phyloP scores from a whole-genome alignment of 2,888 invertebrate genomes.

The Pandemis heparana region DNA sequence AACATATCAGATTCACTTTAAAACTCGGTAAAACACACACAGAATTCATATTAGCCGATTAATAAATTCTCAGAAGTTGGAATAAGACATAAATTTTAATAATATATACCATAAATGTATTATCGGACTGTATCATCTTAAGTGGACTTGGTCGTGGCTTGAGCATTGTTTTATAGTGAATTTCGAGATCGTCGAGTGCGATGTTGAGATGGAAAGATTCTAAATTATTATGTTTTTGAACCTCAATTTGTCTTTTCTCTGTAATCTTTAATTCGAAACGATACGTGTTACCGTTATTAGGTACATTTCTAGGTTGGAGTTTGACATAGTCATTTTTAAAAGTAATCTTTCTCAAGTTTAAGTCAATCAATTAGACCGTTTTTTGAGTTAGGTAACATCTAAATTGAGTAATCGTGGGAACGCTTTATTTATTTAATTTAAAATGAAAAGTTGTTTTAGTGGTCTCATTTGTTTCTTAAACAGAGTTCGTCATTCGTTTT shows the following conservation, averaged over 20 bases:
- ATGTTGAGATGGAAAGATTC: conserved; percentile 57
- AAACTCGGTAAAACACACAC: conserved; percentile 66
- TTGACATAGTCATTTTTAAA: neutral
- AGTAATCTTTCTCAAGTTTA: no score
- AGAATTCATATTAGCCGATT: conserved; percentile 84
- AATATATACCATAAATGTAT: conserved; percentile 75
- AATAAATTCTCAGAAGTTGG: conserved; percentile 81
- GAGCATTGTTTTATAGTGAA: conserved; percentile 68
- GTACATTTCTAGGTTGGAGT: neutral
- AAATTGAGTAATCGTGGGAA: no score
- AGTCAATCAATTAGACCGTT: no score
- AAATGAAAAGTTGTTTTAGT: no score
- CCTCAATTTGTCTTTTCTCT: conserved; percentile 30
- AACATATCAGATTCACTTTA: conserved; percentile 67
- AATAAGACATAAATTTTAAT: conserved; percentile 85
- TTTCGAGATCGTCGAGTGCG: conserved; percentile 61
- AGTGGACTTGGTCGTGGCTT: conserved; percentile 55
- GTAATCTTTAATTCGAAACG: neutral
- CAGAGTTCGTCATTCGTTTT: no score
- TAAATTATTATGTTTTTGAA: conserved; percentile 54
- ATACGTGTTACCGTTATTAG: neutral
- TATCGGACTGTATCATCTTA: conserved; percentile 73
- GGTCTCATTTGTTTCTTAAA: no score
- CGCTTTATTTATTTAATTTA: no score
- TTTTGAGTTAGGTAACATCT: neutral